These are phyloP conservation scores for Labroides dimidiatus DNA, from an alignment of 2,797 vertebrate genomes.

Conservation along the genomic window DNA sequence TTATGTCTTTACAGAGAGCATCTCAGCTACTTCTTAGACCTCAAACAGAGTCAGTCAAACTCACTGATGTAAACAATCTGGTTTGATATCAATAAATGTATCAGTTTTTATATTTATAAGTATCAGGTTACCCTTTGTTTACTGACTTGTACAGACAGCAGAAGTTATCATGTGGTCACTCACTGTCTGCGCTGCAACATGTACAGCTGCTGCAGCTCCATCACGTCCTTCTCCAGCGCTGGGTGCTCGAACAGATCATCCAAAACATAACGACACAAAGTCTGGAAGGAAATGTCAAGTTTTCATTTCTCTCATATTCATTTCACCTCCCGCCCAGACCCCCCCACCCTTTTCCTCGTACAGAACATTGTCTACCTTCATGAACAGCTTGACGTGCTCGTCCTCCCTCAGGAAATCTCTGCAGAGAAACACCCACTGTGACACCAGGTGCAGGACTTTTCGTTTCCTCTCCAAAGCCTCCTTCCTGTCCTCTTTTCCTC, in stretches of 20 bases:
- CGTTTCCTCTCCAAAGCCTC: constrained; percentile 91
- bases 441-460: constrained; percentile 94
- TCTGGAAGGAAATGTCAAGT: constrained; percentile 80
- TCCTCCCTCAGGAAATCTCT: constrained; percentile 92
- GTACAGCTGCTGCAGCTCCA: constrained; percentile 93
- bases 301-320: constrained; percentile 29
- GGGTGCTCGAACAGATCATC: constrained; percentile 97
- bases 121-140: neutral
- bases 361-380: constrained; percentile 86
- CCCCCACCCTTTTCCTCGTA: constrained; percentile 22
- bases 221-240: constrained; percentile 90
- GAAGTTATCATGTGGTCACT: constrained; percentile 67
- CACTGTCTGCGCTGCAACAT: constrained; percentile 94
- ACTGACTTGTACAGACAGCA: constrained; percentile 1
- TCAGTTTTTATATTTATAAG: neutral
- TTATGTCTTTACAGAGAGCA: constrained; percentile 44
- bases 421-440: constrained; percentile 93
- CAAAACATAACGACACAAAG: constrained; percentile 90
- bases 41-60: constrained; percentile 21
- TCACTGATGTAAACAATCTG: constrained; percentile 6
- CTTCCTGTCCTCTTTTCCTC: constrained; percentile 89
- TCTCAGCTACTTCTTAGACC: constrained; percentile 39
- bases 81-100: constrained; percentile 1
- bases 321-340: constrained; percentile 7
- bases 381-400: constrained; percentile 93